Evolutionary conservation across 2,888 invertebrate genomes (phyloP).

Genomic region (Oxyteleia sp.): DNA sequence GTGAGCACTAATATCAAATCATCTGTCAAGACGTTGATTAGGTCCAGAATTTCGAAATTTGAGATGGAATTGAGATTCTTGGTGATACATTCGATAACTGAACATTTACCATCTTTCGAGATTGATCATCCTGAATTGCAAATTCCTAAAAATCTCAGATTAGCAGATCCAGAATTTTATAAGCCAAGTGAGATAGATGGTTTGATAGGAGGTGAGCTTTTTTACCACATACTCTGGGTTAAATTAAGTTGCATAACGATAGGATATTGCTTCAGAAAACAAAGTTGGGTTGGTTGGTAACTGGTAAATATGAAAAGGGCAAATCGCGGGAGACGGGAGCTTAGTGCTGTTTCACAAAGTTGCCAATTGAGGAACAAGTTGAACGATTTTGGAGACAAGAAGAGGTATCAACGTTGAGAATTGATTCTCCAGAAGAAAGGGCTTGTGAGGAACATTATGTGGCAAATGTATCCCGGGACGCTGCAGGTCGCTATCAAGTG

Average conservation of each 20-base stretch:
- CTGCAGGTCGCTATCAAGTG: conserved; percentile 10
- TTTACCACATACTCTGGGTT: conserved; percentile 51
- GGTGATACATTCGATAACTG: background rate
- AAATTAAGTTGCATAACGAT: conserved; percentile 23
- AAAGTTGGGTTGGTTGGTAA: conserved; percentile 64
- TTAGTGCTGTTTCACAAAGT: background rate
- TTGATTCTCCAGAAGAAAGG: background rate
- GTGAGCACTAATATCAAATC: background rate
- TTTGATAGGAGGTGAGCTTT: conserved; percentile 61
- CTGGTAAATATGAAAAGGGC: conserved; percentile 21
- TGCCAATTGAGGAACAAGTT: background rate
- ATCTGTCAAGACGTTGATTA: background rate
- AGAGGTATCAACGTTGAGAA: background rate
- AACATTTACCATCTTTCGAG: background rate
- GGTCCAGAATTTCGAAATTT: background rate
- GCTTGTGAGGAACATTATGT: background rate
- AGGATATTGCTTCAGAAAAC: conserved; percentile 58
- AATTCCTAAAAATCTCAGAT: conserved; percentile 28
- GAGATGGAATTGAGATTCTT: conserved; percentile 1
- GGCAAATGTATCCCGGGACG: background rate
- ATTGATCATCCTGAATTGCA: background rate
- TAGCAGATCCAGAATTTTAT: conserved; percentile 63
- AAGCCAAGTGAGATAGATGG: conserved; percentile 41
- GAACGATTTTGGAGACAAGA: conserved; percentile 17
- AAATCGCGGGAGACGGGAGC: background rate